phyloP scores from a whole-genome alignment of 2,888 invertebrate species.

The Trachelus iudaicus region DNA sequence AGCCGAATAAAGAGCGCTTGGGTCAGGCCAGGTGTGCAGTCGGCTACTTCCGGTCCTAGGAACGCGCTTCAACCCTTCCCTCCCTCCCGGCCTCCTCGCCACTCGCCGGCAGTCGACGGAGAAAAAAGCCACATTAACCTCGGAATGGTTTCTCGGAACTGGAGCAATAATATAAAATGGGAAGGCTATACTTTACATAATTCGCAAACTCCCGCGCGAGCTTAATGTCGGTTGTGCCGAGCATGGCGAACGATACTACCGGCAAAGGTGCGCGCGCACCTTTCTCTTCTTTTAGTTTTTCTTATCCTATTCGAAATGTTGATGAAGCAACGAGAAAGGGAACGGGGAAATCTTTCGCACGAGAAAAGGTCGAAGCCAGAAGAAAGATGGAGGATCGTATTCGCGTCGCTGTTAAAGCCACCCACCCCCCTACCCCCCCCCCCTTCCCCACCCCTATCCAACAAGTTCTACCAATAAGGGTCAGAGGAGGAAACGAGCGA shows the following conservation, averaged over 20 bases:
- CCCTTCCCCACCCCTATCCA: no score
- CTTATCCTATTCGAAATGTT: no score
- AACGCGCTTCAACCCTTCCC: background rate
- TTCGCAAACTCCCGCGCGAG: slow-evolving; percentile 28
- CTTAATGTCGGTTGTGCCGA: slow-evolving; percentile 22
- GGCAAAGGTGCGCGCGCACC: no score
- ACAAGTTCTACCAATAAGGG: no score
- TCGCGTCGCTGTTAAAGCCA: no score
- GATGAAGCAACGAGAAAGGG: no score
- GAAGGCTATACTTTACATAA: slow-evolving; percentile 35
- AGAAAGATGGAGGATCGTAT: no score
- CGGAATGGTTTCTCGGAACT: slow-evolving; percentile 24
- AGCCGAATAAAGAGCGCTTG: background rate
- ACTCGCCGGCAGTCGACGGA: slow-evolving; percentile 2
- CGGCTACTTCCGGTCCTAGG: slow-evolving; percentile 13
- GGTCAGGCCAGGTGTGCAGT: slow-evolving; percentile 13
- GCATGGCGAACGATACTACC: no score
- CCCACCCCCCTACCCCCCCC: no score
- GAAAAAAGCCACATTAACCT: slow-evolving; percentile 7
- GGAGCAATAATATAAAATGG: slow-evolving; percentile 27
- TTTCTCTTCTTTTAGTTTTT: no score
- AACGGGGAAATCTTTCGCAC: no score
- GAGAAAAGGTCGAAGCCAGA: no score
- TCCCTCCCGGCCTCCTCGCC: background rate
- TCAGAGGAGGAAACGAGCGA: background rate